Conservation (phyloP, 2,888 invertebrate genomes). For the Synanthedon formicaeformis region DNA sequence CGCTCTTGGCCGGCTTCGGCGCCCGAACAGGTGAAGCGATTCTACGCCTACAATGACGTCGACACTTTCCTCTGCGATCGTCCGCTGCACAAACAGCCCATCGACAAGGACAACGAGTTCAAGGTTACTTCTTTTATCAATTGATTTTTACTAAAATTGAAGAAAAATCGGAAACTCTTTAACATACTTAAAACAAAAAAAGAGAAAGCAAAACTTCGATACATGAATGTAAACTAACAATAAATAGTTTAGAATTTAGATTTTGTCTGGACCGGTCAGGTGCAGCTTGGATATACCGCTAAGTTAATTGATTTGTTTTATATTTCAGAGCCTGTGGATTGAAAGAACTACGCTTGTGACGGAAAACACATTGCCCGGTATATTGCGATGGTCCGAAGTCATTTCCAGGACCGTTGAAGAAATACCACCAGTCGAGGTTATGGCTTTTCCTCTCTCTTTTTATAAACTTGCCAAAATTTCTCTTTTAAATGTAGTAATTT, state of each 20-base stretch:
- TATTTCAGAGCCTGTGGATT: conserved; percentile 85
- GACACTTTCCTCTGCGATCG: conserved; percentile 91
- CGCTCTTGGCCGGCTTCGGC: conserved; percentile 75
- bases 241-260: too few species aligned
- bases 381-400: conserved; percentile 94
- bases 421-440: conserved; percentile 81
- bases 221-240: background rate
- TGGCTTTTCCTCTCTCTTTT: too few species aligned
- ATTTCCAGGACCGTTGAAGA: conserved; percentile 79
- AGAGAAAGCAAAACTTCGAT: background rate
- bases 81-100: conserved; percentile 88
- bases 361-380: conserved; percentile 87
- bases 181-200: background rate
- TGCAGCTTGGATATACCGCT: too few species aligned
- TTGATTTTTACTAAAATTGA: background rate
- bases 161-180: background rate
- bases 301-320: too few species aligned
- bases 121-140: conserved; percentile 66
- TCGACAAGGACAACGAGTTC: conserved; percentile 95
- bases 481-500: too few species aligned
- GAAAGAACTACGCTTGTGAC: conserved; percentile 90
- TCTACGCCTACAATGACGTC: conserved; percentile 92
- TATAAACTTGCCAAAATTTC: conserved; percentile 4
- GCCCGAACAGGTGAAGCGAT: conserved; percentile 88
- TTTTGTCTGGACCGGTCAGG: too few species aligned